These are phyloP conservation scores for Melospiza melodia DNA, from an alignment of 2,113 vertebrate species.

Conservation along the genomic window DNA sequence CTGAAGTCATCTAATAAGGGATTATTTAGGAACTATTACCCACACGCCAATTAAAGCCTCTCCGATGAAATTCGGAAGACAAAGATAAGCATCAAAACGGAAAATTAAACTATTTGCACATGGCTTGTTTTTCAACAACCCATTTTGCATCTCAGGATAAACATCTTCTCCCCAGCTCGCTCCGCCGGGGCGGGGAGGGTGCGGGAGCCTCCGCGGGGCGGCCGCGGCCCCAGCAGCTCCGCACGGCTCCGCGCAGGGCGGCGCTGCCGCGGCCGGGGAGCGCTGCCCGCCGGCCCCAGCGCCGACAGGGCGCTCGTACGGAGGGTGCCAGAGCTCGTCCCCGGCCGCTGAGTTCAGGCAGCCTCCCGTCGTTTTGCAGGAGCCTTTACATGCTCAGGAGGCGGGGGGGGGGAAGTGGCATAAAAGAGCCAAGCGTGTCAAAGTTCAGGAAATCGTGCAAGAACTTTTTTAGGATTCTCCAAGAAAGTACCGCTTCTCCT, in stretches of 20 bases:
- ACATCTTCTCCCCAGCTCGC: constrained; percentile 8
- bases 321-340: not conserved
- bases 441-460: not conserved
- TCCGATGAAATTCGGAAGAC: constrained; percentile 57
- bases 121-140: constrained; percentile 58
- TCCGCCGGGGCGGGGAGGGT: constrained; percentile 33
- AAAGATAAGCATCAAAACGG: constrained; percentile 63
- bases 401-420: not conserved
- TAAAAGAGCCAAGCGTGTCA: not conserved
- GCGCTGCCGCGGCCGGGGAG: not conserved
- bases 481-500: not conserved
- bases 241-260: not conserved
- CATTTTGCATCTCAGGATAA: constrained; percentile 58
- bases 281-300: not conserved
- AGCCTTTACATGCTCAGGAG: not conserved
- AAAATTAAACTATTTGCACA: constrained; percentile 60
- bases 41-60: constrained; percentile 60
- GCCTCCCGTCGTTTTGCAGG: not conserved
- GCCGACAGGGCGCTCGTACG: not conserved
- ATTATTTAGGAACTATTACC: constrained; percentile 59
- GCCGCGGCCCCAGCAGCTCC: not conserved
- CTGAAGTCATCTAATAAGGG: constrained; percentile 64
- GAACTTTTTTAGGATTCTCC: not conserved
- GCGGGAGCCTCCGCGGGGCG: not conserved
- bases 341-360: not conserved